Evolutionary conservation across 2,888 invertebrate species (phyloP).

Genomic region (Mesodorylaimus sp.): DNA sequence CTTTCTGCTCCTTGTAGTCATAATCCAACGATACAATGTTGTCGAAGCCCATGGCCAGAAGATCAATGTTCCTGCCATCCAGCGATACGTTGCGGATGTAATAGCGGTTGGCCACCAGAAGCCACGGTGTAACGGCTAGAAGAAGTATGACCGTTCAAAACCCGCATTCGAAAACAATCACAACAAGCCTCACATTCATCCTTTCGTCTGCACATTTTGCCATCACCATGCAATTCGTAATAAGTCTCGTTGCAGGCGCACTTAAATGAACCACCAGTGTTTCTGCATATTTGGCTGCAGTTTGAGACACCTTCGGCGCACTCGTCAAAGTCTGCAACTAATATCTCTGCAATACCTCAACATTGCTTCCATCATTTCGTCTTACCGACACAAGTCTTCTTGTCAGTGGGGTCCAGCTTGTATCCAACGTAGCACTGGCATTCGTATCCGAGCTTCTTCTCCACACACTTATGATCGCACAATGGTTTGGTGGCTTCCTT

Average conservation of each 20-base stretch:
- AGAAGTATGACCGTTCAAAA: not conserved
- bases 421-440: slow-evolving; percentile 90
- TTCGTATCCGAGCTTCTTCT: slow-evolving; percentile 76
- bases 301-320: slow-evolving; percentile 64
- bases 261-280: slow-evolving; percentile 79
- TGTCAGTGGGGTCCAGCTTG: slow-evolving; percentile 37
- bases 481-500: slow-evolving; percentile 70
- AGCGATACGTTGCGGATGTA: slow-evolving; percentile 86
- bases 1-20: slow-evolving; percentile 58
- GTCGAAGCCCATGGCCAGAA: slow-evolving; percentile 70
- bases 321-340: slow-evolving; percentile 56
- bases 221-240: slow-evolving; percentile 66
- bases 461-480: slow-evolving; percentile 85
- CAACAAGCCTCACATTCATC: slow-evolving; percentile 40
- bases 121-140: slow-evolving; percentile 48
- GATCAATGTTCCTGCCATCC: slow-evolving; percentile 62
- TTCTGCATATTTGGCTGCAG: slow-evolving; percentile 84
- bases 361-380: not conserved
- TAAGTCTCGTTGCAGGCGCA: slow-evolving; percentile 85
- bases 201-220: slow-evolving; percentile 70
- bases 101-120: slow-evolving; percentile 87
- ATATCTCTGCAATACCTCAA: not conserved
- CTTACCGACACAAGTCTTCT: slow-evolving; percentile 29
- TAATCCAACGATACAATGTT: slow-evolving; percentile 92
- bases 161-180: not conserved